Evolutionary conservation across 1,140 invertebrate species (phyloP).

Genomic region (Amyelois transitella): DNA sequence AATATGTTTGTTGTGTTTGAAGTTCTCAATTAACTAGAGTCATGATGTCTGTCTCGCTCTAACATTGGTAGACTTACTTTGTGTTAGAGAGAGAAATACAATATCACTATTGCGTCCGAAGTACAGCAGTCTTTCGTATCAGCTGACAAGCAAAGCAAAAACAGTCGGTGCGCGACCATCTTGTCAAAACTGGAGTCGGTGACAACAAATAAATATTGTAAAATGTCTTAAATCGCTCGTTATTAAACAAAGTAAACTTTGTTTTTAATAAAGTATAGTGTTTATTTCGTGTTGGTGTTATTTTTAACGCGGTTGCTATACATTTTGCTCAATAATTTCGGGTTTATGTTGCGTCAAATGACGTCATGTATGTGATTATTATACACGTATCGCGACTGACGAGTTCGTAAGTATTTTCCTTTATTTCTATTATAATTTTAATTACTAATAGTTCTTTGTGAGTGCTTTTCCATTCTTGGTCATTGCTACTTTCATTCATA

Average conservation of each 20-base stretch:
- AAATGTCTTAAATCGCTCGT: conserved; percentile 68
- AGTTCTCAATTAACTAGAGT: conserved; percentile 34
- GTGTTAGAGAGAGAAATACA: conserved; percentile 24
- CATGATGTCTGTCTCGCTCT: conserved; percentile 36
- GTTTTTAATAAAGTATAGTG: conserved; percentile 61
- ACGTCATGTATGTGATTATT: conserved; percentile 73
- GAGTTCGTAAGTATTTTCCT: conserved; percentile 74
- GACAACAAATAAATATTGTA: conserved; percentile 74
- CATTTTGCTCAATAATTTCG: conserved; percentile 71
- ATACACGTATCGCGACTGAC: conserved; percentile 70
- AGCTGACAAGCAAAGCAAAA: conserved; percentile 76
- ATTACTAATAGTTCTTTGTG: conserved; percentile 31
- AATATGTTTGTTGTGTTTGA: conserved; percentile 57
- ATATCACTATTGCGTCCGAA: conserved; percentile 39
- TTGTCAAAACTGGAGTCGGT: conserved; percentile 74
- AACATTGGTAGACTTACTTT: neutral
- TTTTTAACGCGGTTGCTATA: conserved; percentile 57
- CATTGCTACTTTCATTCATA: conserved; percentile 61
- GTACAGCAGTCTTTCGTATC: conserved; percentile 64
- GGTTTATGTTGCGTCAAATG: conserved; percentile 73
- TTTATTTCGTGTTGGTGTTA: conserved; percentile 57
- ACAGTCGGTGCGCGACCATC: conserved; percentile 75
- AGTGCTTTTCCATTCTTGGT: conserved; percentile 29
- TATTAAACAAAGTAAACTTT: conserved; percentile 63
- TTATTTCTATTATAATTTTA: conserved; percentile 64